Conservation (phyloP, 2,797 vertebrate species). For the Furcifer pardalis region DNA sequence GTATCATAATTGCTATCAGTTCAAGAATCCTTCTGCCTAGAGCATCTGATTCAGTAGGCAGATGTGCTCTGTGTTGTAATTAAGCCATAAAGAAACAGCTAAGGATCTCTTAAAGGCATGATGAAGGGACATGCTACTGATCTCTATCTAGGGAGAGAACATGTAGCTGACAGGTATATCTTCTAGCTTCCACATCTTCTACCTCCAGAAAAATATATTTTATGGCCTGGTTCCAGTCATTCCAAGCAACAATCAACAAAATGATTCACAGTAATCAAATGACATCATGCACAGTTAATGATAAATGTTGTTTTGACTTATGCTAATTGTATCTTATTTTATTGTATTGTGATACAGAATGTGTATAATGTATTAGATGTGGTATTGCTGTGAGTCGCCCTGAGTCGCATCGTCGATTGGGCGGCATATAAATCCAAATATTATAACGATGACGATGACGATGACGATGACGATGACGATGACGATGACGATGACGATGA, state of each 20-base stretch:
- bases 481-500: too few species aligned
- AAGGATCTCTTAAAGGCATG: conserved; percentile 39
- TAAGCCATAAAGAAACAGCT: conserved; percentile 1
- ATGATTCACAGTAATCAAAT: conserved; percentile 32
- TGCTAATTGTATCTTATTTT: too few species aligned
- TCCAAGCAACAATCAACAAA: conserved; percentile 46
- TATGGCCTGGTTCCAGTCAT: conserved; percentile 35
- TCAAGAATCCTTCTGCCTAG: conserved; percentile 30
- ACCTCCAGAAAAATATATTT: conserved; percentile 11
- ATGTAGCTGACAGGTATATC: background rate
- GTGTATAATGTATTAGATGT: too few species aligned
- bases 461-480: too few species aligned
- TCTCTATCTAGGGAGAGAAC: background rate
- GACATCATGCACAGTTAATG: conserved; percentile 18
- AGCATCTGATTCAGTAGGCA: conserved; percentile 18
- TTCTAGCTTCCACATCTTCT: conserved; percentile 1
- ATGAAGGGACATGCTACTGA: conserved; percentile 36
- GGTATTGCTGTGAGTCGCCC: too few species aligned
- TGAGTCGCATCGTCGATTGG: too few species aligned
- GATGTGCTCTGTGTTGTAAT: conserved; percentile 51
- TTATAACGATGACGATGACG: too few species aligned
- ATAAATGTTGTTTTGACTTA: too few species aligned
- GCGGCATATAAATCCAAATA: too few species aligned
- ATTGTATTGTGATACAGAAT: too few species aligned
- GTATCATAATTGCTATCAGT: conserved; percentile 28